Conservation (phyloP, 2,888 invertebrate species). For the Himalopsyche tibetana region DNA sequence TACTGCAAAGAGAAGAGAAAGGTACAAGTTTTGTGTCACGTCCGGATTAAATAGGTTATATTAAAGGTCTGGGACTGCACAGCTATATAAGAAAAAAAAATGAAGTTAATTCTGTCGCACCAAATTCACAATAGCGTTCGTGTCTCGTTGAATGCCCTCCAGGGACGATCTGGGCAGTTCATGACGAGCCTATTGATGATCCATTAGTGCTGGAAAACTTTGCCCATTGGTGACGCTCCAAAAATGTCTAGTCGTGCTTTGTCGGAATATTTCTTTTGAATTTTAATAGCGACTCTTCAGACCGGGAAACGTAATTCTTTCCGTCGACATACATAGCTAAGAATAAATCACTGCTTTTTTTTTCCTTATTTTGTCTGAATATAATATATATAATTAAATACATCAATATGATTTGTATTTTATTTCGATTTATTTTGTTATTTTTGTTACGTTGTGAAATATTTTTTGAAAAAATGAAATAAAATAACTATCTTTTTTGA, state of each 20-base stretch:
- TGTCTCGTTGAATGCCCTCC: constrained; percentile 43
- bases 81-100: constrained; percentile 50
- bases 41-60: constrained; percentile 62
- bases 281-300: background rate
- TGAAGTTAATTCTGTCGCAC: constrained; percentile 54
- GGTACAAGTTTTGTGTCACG: constrained; percentile 51
- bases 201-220: constrained; percentile 51
- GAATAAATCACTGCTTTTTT: no score
- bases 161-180: constrained; percentile 33
- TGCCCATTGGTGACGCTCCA: constrained; percentile 36
- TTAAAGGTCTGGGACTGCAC: constrained; percentile 54
- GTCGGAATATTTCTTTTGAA: background rate
- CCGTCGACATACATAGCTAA: no score
- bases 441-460: no score
- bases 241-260: constrained; percentile 35
- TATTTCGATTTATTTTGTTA: no score
- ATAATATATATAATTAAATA: no score
- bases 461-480: no score
- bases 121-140: constrained; percentile 47
- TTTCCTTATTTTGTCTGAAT: no score
- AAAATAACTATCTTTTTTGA: no score
- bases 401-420: no score
- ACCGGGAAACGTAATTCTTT: background rate
- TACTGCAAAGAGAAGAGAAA: background rate
- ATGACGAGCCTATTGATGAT: constrained; percentile 52